Base-by-base conservation (phyloP, 2,888 invertebrate species). In the Agrilus cyanescens region DNA sequence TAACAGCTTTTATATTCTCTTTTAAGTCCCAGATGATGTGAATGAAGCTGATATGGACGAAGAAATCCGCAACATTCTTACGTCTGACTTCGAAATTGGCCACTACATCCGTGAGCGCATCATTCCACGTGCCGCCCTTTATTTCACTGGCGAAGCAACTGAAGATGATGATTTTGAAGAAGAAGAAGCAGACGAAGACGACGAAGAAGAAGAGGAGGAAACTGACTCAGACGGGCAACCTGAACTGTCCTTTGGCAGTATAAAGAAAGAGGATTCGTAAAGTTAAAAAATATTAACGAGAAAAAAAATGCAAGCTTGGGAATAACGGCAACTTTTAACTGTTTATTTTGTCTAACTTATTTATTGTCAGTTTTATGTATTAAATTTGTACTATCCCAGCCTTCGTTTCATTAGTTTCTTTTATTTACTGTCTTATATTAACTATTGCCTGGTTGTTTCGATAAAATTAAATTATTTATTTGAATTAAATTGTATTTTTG, bases 31-130 rank as follows among this genome's bases (percentile, higher is more conserved):
- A 32, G 89, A 89, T 48, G 88, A 86, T 65, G 75, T 80, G 30
- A 68, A 63, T 40, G 80, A 86, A 57, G 79, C 78, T 33, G 88
- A 90, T 49, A 71, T 90, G 49, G 93, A 93, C 62, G 91, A 94
- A 42, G 93, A 95, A 51, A 80, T 85, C 33, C 88, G 74, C 68
- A 79, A 82, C 53, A 72, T 94, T 53, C 71, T 97, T 51, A 88
- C 90, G 8, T 85, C 86, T 41, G 98, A 98, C 71, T 98, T 94
- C 69, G 97, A 98, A 74, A 88, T 98, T 65, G 98, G 98, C 3
- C 97, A 98, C 71, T 93, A 94, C 47, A 84, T 98, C 63, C 82
- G 95, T 55, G 96, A 98, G 68, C 80, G 95, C 52, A 85, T 98
- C 52, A 85, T 98, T 49, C 95, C 97, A n/a, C 82, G 91, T 62